Percentiles rank a stretch among this genome's conserved stretches.
Evolutionary conservation across 2,113 vertebrate species (phyloP).

Genomic region (Stegostoma tigrinum): DNA sequence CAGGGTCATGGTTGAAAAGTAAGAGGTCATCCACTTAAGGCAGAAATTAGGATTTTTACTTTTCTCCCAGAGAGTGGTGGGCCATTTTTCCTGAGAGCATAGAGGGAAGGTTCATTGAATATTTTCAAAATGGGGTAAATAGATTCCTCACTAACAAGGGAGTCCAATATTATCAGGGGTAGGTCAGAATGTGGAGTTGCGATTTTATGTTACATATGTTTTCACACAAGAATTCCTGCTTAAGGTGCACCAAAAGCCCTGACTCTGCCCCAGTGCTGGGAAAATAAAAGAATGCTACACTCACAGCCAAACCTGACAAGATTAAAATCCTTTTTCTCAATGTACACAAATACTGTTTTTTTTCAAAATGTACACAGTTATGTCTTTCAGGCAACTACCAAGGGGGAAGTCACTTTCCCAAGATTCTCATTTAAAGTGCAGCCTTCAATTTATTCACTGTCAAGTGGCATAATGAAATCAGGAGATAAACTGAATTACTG

Average conservation of each 20-base stretch:
- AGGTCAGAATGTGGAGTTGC: no score
- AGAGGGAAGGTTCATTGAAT: no score
- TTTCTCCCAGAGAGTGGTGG: no score
- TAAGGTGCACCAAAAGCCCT: neutral
- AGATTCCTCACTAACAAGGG: no score
- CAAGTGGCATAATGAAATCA: constrained; percentile 8
- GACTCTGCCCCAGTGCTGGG: neutral
- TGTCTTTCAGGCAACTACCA: constrained; percentile 5
- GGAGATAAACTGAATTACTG: neutral
- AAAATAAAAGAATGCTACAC: neutral
- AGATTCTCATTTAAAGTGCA: neutral
- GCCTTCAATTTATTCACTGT: neutral
- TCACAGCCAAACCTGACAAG: neutral
- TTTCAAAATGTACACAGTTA: neutral
- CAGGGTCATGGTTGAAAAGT: no score
- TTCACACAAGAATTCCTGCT: neutral
- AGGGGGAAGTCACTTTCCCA: neutral
- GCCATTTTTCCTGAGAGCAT: no score
- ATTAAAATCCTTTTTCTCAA: neutral
- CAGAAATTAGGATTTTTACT: no score
- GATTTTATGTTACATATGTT: no score
- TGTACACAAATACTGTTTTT: neutral
- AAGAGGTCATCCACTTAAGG: no score
- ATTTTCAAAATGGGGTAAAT: no score
- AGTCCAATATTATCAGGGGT: no score